Conservation (phyloP, 2,113 vertebrate genomes). For the Tursiops truncatus region DNA sequence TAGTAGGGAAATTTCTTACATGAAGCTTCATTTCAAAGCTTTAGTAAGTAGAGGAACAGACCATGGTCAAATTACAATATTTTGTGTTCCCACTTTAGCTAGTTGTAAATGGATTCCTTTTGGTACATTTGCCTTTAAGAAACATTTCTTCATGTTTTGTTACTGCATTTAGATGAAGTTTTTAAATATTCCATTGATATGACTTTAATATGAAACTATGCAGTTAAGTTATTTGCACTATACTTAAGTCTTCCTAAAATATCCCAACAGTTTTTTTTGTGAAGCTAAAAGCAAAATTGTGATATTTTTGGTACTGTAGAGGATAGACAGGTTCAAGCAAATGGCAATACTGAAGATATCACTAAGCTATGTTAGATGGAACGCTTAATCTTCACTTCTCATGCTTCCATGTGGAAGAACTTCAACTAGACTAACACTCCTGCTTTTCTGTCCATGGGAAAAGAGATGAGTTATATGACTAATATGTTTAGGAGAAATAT, state of each 20-base stretch:
- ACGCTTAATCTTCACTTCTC: constrained; percentile 66
- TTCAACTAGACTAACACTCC: constrained; percentile 45
- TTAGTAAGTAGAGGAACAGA: not conserved
- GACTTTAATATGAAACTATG: constrained; percentile 26
- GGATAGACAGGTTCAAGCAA: constrained; percentile 41
- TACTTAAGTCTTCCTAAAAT: constrained; percentile 45
- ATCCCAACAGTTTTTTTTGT: not conserved
- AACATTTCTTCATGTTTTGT: constrained; percentile 36
- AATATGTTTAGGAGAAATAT: constrained; percentile 27
- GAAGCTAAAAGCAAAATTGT: constrained; percentile 28
- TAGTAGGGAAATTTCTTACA: not conserved
- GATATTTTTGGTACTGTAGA: constrained; percentile 57
- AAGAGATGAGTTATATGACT: constrained; percentile 37
- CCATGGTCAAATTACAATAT: not conserved
- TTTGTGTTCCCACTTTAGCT: not conserved
- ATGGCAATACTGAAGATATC: constrained; percentile 54
- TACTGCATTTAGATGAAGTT: not conserved
- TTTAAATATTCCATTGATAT: not conserved
- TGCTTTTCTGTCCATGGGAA: constrained; percentile 5
- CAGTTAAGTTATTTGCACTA: constrained; percentile 13
- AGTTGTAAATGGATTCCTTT: constrained; percentile 35
- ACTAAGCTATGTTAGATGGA: constrained; percentile 37
- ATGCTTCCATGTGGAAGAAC: constrained; percentile 45
- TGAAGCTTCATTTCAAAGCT: constrained; percentile 13
- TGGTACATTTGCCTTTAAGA: constrained; percentile 21